Percentiles rank a stretch among this genome's conserved stretches.
Conservation (phyloP, 2,888 invertebrate genomes). For the Tenthredo mesomela region DNA sequence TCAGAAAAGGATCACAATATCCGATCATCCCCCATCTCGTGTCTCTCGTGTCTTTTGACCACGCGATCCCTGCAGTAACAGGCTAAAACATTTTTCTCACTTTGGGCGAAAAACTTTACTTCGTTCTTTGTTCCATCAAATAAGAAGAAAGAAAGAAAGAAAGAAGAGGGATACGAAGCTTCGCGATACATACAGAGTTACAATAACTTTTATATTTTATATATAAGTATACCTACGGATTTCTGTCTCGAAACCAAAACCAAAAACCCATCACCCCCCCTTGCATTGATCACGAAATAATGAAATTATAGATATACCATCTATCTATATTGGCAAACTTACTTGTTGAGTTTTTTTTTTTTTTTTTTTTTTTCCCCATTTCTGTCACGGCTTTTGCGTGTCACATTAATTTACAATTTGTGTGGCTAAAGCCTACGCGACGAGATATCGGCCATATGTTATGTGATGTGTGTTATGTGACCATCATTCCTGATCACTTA, state of each 20-base stretch:
- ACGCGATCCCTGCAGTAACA: background rate
- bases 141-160: background rate
- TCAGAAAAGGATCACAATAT: slow-evolving; percentile 47
- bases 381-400: slow-evolving; percentile 57
- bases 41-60: slow-evolving; percentile 1
- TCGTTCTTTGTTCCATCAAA: slow-evolving; percentile 56
- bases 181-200: background rate
- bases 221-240: no score
- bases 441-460: slow-evolving; percentile 49
- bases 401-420: slow-evolving; percentile 71
- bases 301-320: slow-evolving; percentile 7
- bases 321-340: slow-evolving; percentile 37
- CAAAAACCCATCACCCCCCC: background rate
- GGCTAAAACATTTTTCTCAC: slow-evolving; percentile 47
- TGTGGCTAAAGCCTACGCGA: slow-evolving; percentile 37
- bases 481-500: slow-evolving; percentile 18
- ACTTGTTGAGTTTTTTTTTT: background rate
- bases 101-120: slow-evolving; percentile 30
- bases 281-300: slow-evolving; percentile 39
- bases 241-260: slow-evolving; percentile 9
- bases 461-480: slow-evolving; percentile 9
- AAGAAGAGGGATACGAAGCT: background rate
- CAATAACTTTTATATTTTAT: background rate
- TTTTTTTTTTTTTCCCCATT: background rate
- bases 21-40: slow-evolving; percentile 40